Conservation (phyloP, 2,113 vertebrate genomes). For the Castor canadensis region DNA sequence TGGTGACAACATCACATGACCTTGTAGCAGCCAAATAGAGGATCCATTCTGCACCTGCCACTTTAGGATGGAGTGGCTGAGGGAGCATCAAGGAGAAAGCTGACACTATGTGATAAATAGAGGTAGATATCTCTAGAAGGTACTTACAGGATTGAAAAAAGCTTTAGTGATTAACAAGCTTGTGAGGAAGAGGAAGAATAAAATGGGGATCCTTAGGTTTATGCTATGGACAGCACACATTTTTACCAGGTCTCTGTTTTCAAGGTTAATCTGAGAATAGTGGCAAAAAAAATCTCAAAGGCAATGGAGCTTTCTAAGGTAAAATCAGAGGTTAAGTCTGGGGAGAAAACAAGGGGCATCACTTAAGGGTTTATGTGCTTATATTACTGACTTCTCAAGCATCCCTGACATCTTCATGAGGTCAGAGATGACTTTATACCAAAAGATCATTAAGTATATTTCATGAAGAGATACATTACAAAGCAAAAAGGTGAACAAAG, state of each 20-base stretch:
- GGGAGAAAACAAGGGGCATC: neutral
- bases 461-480: slow-evolving; percentile 26
- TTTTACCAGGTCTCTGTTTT: slow-evolving; percentile 28
- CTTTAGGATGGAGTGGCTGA: neutral
- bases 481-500: slow-evolving; percentile 41
- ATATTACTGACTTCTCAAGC: neutral
- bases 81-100: neutral
- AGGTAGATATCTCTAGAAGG: neutral
- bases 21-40: neutral
- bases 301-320: neutral
- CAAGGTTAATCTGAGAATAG: slow-evolving; percentile 45
- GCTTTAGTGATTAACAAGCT: neutral
- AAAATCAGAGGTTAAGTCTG: slow-evolving; percentile 16
- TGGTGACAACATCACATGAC: neutral
- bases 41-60: neutral
- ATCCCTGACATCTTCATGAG: neutral
- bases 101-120: neutral
- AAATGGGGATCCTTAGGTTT: neutral
- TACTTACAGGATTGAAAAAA: neutral
- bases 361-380: slow-evolving; percentile 45
- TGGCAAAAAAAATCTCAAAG: neutral
- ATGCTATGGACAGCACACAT: neutral
- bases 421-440: neutral
- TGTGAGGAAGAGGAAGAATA: neutral
- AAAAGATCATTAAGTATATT: slow-evolving; percentile 51